These are phyloP conservation scores for Paralichthys olivaceus DNA, from an alignment of 2,113 vertebrate species.

Conservation along the genomic window DNA sequence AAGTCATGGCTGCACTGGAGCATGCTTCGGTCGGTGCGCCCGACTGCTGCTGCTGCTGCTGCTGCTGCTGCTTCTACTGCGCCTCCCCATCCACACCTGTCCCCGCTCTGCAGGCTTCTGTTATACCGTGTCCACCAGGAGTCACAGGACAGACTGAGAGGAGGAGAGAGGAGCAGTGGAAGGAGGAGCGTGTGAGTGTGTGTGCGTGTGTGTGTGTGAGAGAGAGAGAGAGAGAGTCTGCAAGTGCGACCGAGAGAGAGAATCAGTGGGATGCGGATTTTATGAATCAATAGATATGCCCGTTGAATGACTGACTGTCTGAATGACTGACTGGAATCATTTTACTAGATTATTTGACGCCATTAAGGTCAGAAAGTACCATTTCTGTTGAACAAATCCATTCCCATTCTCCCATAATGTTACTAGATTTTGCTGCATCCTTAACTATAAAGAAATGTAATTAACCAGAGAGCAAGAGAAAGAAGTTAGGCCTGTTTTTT, in stretches of 20 bases:
- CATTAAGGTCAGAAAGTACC: neutral
- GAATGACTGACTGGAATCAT: constrained; percentile 18
- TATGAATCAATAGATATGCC: constrained; percentile 54
- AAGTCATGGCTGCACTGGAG: constrained; percentile 98
- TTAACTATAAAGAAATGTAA: too few relatives aligned
- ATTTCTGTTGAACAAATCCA: too few relatives aligned
- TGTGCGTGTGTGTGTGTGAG: neutral
- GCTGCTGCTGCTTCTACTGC: constrained; percentile 52
- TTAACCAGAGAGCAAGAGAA: too few relatives aligned
- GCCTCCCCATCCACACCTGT: constrained; percentile 71
- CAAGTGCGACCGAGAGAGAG: neutral
- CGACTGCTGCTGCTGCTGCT: constrained; percentile 77
- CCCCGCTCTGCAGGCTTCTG: constrained; percentile 52
- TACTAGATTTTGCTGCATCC: neutral
- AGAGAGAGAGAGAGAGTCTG: neutral
- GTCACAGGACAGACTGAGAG: constrained; percentile 88
- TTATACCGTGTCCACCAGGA: constrained; percentile 85
- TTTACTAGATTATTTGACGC: constrained; percentile 8
- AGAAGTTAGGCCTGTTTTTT: too few relatives aligned
- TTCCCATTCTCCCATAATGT: neutral
- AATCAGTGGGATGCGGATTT: constrained; percentile 49
- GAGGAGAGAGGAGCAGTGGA: constrained; percentile 55
- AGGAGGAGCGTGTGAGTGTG: neutral
- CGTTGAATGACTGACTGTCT: constrained; percentile 21
- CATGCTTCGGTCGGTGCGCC: constrained; percentile 91